Conservation (phyloP, 2,113 vertebrate genomes). For the Madoqua kirkii region DNA sequence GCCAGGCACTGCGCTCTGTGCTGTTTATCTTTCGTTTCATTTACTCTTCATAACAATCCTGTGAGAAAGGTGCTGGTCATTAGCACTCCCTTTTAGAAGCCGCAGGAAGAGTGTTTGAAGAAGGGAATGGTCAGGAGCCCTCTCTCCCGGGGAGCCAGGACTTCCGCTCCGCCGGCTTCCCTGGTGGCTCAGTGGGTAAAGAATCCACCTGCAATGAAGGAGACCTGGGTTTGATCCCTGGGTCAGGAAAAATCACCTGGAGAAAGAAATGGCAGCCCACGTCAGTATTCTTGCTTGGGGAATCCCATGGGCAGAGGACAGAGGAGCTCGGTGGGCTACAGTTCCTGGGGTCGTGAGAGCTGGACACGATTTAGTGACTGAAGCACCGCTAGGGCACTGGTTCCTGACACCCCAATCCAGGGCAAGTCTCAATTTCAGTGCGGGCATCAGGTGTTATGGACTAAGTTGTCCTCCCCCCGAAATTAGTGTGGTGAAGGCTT, state of each 20-base stretch:
- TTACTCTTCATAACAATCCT: background rate
- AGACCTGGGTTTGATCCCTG: background rate
- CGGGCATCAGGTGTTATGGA: background rate
- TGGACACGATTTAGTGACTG: background rate
- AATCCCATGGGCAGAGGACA: background rate
- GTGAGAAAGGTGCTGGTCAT: background rate
- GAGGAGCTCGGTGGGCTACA: background rate
- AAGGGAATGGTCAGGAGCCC: background rate
- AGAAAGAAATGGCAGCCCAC: background rate
- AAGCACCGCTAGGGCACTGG: background rate
- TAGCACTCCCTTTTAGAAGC: background rate
- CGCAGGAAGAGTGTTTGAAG: background rate
- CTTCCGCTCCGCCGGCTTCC: background rate
- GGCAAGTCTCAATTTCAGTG: background rate
- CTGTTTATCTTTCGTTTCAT: background rate
- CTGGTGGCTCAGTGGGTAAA: background rate
- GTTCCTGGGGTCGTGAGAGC: background rate
- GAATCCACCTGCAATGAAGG: background rate
- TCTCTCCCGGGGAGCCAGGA: background rate
- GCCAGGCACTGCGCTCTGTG: background rate
- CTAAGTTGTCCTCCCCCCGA: background rate
- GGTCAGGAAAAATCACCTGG: background rate
- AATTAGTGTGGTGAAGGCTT: background rate
- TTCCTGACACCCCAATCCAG: background rate
- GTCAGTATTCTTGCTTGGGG: background rate